Conservation (phyloP, 2,113 vertebrate genomes). For the Rattus rattus region DNA sequence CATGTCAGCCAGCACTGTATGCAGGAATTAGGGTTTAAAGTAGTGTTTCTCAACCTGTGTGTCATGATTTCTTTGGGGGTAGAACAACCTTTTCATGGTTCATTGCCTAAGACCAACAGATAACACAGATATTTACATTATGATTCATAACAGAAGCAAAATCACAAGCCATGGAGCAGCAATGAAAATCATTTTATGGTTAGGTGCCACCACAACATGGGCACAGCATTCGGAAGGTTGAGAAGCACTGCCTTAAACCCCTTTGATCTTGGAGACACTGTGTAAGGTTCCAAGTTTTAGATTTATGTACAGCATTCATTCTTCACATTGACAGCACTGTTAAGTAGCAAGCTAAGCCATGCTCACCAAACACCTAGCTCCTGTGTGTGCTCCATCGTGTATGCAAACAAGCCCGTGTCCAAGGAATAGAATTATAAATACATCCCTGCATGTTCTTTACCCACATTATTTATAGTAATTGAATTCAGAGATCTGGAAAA, state of each 20-base stretch:
- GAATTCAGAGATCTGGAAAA: not conserved
- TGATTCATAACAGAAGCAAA: not conserved
- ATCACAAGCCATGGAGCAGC: not conserved
- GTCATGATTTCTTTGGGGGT: not conserved
- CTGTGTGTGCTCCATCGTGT: not conserved
- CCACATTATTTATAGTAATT: not conserved
- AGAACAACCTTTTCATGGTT: not conserved
- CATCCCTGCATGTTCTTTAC: not conserved
- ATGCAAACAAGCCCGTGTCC: not conserved
- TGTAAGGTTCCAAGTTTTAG: not conserved
- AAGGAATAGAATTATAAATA: not conserved
- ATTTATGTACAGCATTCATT: not conserved
- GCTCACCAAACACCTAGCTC: not conserved
- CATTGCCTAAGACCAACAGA: not conserved
- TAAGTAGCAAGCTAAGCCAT: not conserved
- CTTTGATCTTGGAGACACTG: not conserved
- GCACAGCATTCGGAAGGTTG: not conserved
- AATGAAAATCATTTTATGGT: not conserved
- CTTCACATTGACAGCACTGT: not conserved
- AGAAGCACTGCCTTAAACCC: not conserved
- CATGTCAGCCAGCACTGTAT: not conserved
- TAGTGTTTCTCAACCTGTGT: not conserved
- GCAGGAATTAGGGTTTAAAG: not conserved
- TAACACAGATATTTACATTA: not conserved
- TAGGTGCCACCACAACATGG: not conserved